Conservation (phyloP, 2,113 vertebrate species). For the Sphaerodactylus townsendi region DNA sequence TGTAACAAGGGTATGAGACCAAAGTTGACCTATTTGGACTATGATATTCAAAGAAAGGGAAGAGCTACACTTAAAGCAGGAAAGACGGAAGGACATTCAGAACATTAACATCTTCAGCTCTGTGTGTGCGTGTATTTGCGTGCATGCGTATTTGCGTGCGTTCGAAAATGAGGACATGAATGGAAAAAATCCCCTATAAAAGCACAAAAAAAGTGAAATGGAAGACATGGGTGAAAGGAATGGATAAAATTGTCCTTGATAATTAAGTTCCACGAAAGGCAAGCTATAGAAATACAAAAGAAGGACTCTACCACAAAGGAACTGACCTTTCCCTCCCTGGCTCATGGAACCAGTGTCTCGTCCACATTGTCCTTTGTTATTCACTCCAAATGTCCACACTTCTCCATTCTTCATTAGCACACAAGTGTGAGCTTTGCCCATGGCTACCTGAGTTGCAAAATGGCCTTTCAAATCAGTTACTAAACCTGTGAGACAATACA, state of each 20-base stretch:
- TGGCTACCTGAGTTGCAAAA: conserved; percentile 96
- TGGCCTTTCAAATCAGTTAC: conserved; percentile 97
- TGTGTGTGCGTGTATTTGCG: too few species aligned
- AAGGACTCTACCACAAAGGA: background rate
- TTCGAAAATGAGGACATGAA: background rate
- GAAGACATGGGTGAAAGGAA: background rate
- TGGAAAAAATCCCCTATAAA: background rate
- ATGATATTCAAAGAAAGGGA: background rate
- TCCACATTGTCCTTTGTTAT: conserved; percentile 99
- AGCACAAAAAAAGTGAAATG: background rate
- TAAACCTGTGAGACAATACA: conserved; percentile 79
- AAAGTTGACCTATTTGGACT: background rate
- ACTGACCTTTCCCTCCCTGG: conserved; percentile 93
- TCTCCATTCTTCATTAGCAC: conserved; percentile 95
- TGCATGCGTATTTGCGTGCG: background rate
- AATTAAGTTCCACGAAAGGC: background rate
- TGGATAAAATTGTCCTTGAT: background rate
- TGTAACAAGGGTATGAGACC: background rate
- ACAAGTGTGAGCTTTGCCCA: conserved; percentile 98
- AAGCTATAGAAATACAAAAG: background rate
- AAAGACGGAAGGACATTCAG: background rate
- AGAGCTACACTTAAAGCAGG: background rate
- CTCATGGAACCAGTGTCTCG: conserved; percentile 94
- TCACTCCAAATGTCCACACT: conserved; percentile 98
- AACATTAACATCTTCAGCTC: background rate